A percentile compares a stretch with the other conserved stretches of the same genome.
Evolutionary conservation across 1,140 invertebrate genomes (phyloP).

Genomic region (Homarus americanus): DNA sequence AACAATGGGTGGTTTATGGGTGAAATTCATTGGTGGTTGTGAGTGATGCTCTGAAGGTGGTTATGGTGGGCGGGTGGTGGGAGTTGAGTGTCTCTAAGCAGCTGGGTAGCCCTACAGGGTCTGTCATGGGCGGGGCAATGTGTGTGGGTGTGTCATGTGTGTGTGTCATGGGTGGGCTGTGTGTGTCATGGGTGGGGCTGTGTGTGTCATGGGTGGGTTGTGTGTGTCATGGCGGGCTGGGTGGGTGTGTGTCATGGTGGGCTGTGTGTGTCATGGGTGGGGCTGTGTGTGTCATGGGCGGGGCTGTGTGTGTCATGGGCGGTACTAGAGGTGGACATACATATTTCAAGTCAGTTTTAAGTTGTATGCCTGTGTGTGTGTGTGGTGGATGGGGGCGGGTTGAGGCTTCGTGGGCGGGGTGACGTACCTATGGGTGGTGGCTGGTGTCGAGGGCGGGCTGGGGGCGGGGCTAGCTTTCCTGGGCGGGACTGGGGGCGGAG

Average conservation of each 20-base stretch:
- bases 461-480: slow-evolving; percentile 82
- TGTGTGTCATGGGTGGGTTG: no score
- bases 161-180: no score
- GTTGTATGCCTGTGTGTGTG: background rate
- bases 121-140: no score
- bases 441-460: slow-evolving; percentile 75
- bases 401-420: background rate
- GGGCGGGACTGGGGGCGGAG: slow-evolving; percentile 84
- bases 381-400: slow-evolving; percentile 9
- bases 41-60: background rate
- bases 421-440: slow-evolving; percentile 71
- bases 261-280: no score
- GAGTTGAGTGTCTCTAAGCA: no score
- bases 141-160: no score
- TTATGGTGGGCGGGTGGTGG: no score
- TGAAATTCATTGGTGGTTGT: background rate
- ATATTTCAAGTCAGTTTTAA: background rate
- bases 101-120: no score
- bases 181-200: no score
- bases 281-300: background rate
- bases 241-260: no score
- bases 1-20: background rate
- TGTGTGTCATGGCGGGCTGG: no score
- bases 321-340: background rate
- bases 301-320: background rate